Evolutionary conservation across 2,113 vertebrate species (phyloP).

Genomic region (Phalacrocorax brasilianus): DNA sequence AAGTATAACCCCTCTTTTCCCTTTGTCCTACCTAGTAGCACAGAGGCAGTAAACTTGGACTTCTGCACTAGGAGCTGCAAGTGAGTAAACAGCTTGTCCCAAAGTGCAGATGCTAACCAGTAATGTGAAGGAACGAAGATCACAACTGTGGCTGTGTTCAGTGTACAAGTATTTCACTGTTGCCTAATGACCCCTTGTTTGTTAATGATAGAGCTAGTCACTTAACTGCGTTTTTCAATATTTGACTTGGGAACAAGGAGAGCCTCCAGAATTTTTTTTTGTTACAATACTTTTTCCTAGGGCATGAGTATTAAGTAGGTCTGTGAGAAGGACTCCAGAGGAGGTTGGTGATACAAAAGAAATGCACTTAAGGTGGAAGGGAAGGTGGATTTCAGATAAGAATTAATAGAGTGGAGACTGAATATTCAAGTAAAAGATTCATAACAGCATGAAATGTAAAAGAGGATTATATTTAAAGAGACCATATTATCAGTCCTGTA

Average conservation of each 20-base stretch:
- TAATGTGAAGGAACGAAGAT: background rate
- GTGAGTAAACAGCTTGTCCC: background rate
- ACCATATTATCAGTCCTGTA: background rate
- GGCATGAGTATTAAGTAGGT: background rate
- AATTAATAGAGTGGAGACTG: background rate
- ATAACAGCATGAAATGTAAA: background rate
- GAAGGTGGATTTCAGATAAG: background rate
- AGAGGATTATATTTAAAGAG: background rate
- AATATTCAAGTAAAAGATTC: background rate
- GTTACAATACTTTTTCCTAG: background rate
- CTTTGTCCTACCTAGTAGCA: background rate
- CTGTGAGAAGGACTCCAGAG: background rate
- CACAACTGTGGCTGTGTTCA: background rate
- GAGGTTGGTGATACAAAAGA: background rate
- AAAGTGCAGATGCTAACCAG: background rate
- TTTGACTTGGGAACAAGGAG: background rate
- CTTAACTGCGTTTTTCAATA: background rate
- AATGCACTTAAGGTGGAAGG: background rate
- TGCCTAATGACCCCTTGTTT: background rate
- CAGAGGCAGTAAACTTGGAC: background rate
- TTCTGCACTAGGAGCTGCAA: background rate
- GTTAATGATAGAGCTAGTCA: background rate
- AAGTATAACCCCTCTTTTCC: background rate
- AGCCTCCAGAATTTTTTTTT: background rate
- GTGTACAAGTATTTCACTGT: background rate